Conservation (phyloP, 2,797 vertebrate species). For the Anolis apletophallus region DNA sequence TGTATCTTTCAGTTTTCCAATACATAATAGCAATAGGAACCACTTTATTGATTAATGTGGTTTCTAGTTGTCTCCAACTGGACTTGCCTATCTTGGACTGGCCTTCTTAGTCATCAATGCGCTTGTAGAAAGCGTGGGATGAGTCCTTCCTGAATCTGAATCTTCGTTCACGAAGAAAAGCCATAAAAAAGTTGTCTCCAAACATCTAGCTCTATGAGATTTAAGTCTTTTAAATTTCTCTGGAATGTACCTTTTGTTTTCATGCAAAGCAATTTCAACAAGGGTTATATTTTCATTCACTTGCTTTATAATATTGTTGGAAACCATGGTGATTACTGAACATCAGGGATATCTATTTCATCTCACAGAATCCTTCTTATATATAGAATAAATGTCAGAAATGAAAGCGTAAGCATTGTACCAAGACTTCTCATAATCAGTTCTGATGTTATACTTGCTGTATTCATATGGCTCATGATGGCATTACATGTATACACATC, state of each 20-base stretch:
- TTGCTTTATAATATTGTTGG: background rate
- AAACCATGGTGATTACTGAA: background rate
- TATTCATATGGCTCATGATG: background rate
- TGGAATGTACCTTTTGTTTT: background rate
- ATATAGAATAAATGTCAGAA: background rate
- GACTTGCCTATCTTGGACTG: too few species aligned
- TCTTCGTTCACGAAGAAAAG: too few species aligned
- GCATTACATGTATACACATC: background rate
- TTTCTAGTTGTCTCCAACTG: background rate
- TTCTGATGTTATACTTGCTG: background rate
- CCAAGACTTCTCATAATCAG: background rate
- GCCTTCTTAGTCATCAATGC: too few species aligned
- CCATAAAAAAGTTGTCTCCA: background rate
- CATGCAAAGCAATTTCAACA: background rate
- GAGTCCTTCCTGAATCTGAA: too few species aligned
- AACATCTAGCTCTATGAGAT: background rate
- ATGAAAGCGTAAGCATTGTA: background rate
- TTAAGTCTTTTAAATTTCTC: background rate
- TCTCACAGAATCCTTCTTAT: background rate
- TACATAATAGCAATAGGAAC: background rate
- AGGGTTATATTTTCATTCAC: background rate
- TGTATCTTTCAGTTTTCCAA: background rate
- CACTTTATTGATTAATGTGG: background rate
- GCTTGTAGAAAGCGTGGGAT: too few species aligned
- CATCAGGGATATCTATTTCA: background rate